Percentiles rank a stretch among this genome's conserved stretches.
Conservation (phyloP, 2,888 invertebrate species). For the Parasteatoda lunata region DNA sequence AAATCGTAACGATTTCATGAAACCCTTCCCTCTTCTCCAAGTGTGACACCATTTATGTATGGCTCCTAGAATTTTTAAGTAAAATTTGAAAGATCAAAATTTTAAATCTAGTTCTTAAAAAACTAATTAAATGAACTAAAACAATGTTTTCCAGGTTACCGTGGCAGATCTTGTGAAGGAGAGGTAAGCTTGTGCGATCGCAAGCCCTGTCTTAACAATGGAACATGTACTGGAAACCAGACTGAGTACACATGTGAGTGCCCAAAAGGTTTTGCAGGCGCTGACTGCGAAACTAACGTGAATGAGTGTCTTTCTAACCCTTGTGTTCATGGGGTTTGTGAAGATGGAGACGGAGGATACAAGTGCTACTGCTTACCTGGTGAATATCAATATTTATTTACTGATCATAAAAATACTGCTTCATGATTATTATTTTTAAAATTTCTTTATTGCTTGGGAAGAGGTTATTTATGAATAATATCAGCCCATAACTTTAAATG, state of each 20-base stretch:
- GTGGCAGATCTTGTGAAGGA: conserved; percentile 71
- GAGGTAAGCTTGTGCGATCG: conserved; percentile 71
- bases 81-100: too few relatives aligned
- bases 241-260: conserved; percentile 72
- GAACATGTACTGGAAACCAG: conserved; percentile 72
- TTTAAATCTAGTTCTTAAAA: too few relatives aligned
- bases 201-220: conserved; percentile 72
- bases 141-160: conserved; percentile 69
- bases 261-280: conserved; percentile 71
- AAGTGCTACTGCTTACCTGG: conserved; percentile 74
- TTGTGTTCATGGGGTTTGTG: conserved; percentile 73
- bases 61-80: too few relatives aligned
- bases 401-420: too few relatives aligned
- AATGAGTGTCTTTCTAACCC: conserved; percentile 73
- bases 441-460: too few relatives aligned
- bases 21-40: too few relatives aligned
- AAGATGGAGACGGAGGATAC: conserved; percentile 72
- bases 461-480: too few relatives aligned
- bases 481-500: too few relatives aligned
- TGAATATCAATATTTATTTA: conserved; percentile 62
- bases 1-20: too few relatives aligned
- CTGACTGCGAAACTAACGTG: conserved; percentile 73
- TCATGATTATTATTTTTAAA: too few relatives aligned
- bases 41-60: too few relatives aligned
- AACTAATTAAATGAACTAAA: too few relatives aligned